Percentiles rank a stretch among this genome's conserved stretches.
These are phyloP conservation scores for Pandemis cinnamomeana DNA, from an alignment of 2,888 invertebrate genomes.

Conservation along the genomic window DNA sequence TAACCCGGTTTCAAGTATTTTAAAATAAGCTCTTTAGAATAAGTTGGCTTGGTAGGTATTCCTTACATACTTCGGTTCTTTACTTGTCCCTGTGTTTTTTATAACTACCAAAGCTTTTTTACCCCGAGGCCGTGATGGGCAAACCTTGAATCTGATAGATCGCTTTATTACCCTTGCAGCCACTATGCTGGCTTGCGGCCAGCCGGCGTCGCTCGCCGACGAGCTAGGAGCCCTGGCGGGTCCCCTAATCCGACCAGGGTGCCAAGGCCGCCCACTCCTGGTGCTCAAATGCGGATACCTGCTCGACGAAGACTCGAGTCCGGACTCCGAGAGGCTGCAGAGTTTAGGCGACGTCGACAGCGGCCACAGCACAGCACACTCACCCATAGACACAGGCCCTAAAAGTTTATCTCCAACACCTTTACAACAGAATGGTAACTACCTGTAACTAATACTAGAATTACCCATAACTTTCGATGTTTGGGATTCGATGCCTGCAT, in stretches of 20 bases:
- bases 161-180: slow-evolving; percentile 74
- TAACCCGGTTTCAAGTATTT: too few relatives aligned
- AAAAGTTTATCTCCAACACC: slow-evolving; percentile 93
- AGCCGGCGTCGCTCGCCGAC: slow-evolving; percentile 87
- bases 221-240: slow-evolving; percentile 85
- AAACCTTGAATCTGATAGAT: not conserved
- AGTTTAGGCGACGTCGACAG: slow-evolving; percentile 92
- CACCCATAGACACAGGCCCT: slow-evolving; percentile 92
- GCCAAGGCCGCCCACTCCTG: slow-evolving; percentile 84
- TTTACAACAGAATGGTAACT: slow-evolving; percentile 80
- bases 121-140: too few relatives aligned
- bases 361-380: slow-evolving; percentile 96
- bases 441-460: not conserved
- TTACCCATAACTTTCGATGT: too few relatives aligned
- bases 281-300: slow-evolving; percentile 90
- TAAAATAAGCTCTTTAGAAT: too few relatives aligned
- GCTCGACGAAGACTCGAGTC: slow-evolving; percentile 92
- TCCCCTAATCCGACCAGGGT: slow-evolving; percentile 68
- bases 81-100: too few relatives aligned
- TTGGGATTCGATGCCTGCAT: too few relatives aligned
- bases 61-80: too few relatives aligned
- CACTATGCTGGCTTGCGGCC: slow-evolving; percentile 86
- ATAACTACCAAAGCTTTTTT: too few relatives aligned
- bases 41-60: too few relatives aligned
- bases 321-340: slow-evolving; percentile 93